A percentile compares a stretch with the other conserved stretches of the same genome.
These are phyloP conservation scores for Chloroceryle aenea DNA, from an alignment of 2,113 vertebrate species.

Conservation along the genomic window DNA sequence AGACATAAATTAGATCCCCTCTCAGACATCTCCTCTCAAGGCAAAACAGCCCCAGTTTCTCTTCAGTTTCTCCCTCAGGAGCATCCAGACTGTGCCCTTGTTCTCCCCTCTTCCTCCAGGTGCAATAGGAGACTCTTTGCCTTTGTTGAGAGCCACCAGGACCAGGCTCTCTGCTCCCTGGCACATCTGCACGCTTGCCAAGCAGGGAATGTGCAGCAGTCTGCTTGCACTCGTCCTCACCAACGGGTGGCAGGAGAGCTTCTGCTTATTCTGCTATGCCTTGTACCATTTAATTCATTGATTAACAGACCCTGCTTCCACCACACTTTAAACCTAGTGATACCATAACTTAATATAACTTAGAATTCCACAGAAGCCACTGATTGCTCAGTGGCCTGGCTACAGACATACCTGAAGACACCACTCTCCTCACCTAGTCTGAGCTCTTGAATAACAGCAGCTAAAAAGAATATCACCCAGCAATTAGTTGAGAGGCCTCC, in stretches of 20 bases:
- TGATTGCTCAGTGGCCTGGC: background rate
- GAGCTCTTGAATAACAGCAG: background rate
- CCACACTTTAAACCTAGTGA: background rate
- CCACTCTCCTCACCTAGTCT: background rate
- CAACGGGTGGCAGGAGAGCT: background rate
- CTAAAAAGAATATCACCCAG: background rate
- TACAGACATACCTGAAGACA: background rate
- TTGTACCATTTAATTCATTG: background rate
- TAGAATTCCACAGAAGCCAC: background rate
- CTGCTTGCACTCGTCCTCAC: background rate
- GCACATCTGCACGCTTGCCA: background rate
- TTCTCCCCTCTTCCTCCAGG: background rate
- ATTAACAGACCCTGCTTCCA: background rate
- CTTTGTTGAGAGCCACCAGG: background rate
- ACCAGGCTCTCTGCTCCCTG: background rate
- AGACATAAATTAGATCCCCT: too few relatives aligned
- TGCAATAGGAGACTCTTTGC: rapidly evolving
- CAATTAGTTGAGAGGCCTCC: background rate
- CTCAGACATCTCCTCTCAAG: too few relatives aligned
- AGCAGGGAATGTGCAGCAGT: background rate
- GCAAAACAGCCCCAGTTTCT: background rate
- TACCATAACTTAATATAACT: background rate
- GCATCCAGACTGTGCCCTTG: background rate
- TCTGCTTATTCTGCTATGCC: background rate
- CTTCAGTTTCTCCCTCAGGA: background rate